phyloP scores from a whole-genome alignment of 2,888 invertebrate genomes.

The Leucoma salicis region DNA sequence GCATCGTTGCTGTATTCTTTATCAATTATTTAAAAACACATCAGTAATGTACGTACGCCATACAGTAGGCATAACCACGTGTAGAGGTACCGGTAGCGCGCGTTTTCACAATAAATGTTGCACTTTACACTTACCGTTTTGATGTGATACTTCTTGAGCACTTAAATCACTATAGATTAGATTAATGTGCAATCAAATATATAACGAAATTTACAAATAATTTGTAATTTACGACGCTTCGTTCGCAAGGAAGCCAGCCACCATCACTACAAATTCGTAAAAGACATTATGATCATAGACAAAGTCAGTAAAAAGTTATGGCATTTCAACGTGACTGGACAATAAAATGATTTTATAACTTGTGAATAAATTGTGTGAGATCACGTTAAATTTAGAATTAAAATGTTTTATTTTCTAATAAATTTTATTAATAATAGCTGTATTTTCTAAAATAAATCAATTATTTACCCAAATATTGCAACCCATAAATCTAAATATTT shows the following conservation, averaged over 20 bases:
- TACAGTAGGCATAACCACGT: conserved; percentile 71
- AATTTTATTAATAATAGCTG: too few relatives aligned
- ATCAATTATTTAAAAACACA: conserved; percentile 52
- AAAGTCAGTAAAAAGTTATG: conserved; percentile 59
- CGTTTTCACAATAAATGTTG: conserved; percentile 57
- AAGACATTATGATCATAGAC: conserved; percentile 80
- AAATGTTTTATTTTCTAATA: too few relatives aligned
- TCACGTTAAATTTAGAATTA: too few relatives aligned
- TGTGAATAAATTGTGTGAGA: too few relatives aligned
- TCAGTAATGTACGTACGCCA: conserved; percentile 56
- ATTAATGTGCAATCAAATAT: conserved; percentile 64
- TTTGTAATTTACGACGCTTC: conserved; percentile 74
- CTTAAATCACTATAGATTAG: conserved; percentile 71
- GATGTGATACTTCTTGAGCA: conserved; percentile 75
- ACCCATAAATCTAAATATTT: too few relatives aligned
- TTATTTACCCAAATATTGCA: too few relatives aligned
- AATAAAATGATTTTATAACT: conserved; percentile 47
- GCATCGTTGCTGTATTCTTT: conserved; percentile 38
- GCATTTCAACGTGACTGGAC: conserved; percentile 44
- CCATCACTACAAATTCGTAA: conserved; percentile 81
- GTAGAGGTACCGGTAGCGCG: conserved; percentile 76
- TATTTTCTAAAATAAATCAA: too few relatives aligned
- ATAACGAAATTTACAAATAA: conserved; percentile 63
- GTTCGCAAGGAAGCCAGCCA: conserved; percentile 81
- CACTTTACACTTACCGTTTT: conserved; percentile 77